These are phyloP conservation scores for Nebria salina DNA, from an alignment of 2,888 invertebrate species.

Conservation along the genomic window DNA sequence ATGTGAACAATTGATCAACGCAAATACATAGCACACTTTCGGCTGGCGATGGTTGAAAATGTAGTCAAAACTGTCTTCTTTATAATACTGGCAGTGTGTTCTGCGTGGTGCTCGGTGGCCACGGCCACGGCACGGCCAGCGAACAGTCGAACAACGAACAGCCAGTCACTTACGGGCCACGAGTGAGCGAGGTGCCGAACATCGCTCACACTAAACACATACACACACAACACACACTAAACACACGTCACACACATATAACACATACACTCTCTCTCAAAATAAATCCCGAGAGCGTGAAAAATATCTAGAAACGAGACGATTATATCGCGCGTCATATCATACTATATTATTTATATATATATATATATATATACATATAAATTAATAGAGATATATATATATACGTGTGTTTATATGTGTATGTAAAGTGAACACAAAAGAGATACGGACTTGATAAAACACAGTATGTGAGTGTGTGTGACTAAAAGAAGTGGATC, in stretches of 20 bases:
- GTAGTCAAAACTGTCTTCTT: neutral
- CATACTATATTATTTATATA: too few species aligned
- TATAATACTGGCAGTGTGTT: neutral
- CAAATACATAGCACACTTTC: too few species aligned
- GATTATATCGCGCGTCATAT: neutral
- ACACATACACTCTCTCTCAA: neutral
- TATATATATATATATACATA: neutral
- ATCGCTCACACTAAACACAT: conserved; percentile 12
- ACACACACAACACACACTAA: conserved; percentile 15
- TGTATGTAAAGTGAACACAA: neutral
- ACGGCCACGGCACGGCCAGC: neutral
- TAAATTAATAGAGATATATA: too few species aligned
- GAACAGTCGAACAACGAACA: conserved; percentile 7
- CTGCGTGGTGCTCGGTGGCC: neutral
- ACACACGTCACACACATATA: neutral
- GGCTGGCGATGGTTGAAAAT: too few species aligned
- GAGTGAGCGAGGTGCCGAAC: conserved; percentile 21
- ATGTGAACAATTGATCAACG: too few species aligned
- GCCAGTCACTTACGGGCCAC: conserved; percentile 26
- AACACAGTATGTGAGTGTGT: too few species aligned
- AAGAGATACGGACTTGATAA: neutral
- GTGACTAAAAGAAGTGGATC: too few species aligned
- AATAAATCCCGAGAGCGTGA: neutral
- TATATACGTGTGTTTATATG: too few species aligned
- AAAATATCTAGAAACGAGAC: neutral